These are phyloP conservation scores for Drosophila ficusphila DNA, from an alignment of 1,140 invertebrate genomes.

Conservation along the genomic window DNA sequence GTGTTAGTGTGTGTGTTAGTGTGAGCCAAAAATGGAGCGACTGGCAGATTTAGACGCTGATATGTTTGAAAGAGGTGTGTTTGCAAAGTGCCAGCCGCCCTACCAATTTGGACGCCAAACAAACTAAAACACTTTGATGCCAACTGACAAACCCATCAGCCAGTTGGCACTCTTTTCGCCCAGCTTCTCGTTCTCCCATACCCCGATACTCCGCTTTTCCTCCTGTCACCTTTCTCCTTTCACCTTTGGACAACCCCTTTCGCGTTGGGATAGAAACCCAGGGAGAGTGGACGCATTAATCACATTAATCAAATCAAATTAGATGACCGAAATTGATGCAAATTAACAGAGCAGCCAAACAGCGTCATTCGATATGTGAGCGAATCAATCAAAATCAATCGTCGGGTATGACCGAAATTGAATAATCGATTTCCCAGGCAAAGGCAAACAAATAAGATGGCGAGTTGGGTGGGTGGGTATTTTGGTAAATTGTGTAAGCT, in stretches of 20 bases:
- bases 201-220: background rate
- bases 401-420: conserved; percentile 69
- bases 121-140: conserved; percentile 76
- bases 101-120: conserved; percentile 70
- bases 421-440: conserved; percentile 70
- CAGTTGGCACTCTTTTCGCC: conserved; percentile 28
- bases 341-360: conserved; percentile 52
- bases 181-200: conserved; percentile 18
- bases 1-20: conserved; percentile 17
- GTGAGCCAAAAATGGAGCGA: conserved; percentile 63
- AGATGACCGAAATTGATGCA: conserved; percentile 63
- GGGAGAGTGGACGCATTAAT: conserved; percentile 49
- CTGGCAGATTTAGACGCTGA: conserved; percentile 70
- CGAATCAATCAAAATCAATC: conserved; percentile 77
- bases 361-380: conserved; percentile 62
- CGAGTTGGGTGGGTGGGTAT: background rate
- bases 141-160: conserved; percentile 52
- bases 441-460: conserved; percentile 55
- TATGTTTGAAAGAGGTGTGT: conserved; percentile 54
- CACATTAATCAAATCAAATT: conserved; percentile 77
- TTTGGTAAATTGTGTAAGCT: conserved; percentile 51
- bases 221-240: background rate
- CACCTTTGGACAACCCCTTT: conserved; percentile 15
- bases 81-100: conserved; percentile 73
- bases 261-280: background rate